Evolutionary conservation across 2,113 vertebrate genomes (phyloP), one percentile per base, ranked within the genome.

Genomic region (Casuarius casuarius): DNA sequence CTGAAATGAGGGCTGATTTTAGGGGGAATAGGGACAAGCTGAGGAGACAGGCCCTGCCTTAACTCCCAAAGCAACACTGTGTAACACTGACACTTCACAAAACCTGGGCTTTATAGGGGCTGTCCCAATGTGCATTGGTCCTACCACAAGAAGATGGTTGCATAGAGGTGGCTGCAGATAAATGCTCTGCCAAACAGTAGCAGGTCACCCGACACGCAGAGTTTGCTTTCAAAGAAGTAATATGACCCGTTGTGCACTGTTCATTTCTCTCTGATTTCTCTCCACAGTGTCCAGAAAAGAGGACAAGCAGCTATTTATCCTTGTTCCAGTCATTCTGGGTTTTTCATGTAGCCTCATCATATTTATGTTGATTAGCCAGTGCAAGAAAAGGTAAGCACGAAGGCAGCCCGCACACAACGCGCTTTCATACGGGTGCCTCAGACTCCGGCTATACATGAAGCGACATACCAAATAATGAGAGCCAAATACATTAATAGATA

Each of bases 321-420:
- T 97, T 35, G 54, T 95, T 44, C 87, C 97, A 72, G 63, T 97
- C 51, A 54, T 95, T 70, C 79, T 97, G 78, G 80, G 89, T 63
- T 72, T 96, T 56, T 91, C 93, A 42, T 25, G 89, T 61, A 94
- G 84, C 72, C 51, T 96, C 46, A 16, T 96, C 49, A 59, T 93
- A 77, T 92, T 95, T 71, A 77, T 77, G 42, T 68, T 95, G 68
- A 66, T 94, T 44, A 72, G 82, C 22, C 97, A 96, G 68, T 83
- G 87, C 91, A 97, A 81, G 91, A 97, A 93, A 88, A 96, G 95
- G 97, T 97, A 95, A 95, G 94, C 6, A 49, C 52, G 28, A 26
- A 66, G 38, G 52, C 38, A 82, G 29, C 42, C 35, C 42, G 44
- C 29, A 40, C 4, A 26, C 9, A 40, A 29, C 14, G 22, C 44